Conservation (phyloP, 1,140 invertebrate species). For the Drosophila pandora region DNA sequence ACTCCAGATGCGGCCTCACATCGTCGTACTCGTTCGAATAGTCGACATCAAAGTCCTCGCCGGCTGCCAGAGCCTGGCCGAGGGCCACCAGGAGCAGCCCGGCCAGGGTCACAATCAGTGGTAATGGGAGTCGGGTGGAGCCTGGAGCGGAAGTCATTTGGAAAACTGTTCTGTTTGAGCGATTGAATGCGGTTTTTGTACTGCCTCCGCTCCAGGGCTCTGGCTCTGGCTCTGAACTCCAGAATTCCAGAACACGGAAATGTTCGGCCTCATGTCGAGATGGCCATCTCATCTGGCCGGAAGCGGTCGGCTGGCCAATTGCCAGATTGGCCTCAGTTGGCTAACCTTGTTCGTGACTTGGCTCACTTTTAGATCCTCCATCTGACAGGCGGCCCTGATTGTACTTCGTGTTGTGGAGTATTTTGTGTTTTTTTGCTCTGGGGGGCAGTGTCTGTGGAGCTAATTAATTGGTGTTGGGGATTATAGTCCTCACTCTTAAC, state of each 20-base stretch:
- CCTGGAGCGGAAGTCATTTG: conserved; percentile 39
- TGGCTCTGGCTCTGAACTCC: background rate
- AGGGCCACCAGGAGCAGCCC: background rate
- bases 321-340: background rate
- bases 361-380: background rate
- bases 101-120: conserved; percentile 11
- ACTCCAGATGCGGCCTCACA: conserved; percentile 57
- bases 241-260: conserved; percentile 12
- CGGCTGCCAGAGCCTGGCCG: background rate
- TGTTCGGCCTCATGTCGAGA: conserved; percentile 12
- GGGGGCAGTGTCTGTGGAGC: too few relatives aligned
- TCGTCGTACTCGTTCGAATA: conserved; percentile 72
- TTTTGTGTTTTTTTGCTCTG: background rate
- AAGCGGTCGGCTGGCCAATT: conserved; percentile 7
- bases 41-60: conserved; percentile 40
- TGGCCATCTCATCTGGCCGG: conserved; percentile 17
- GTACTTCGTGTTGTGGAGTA: background rate
- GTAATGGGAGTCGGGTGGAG: background rate
- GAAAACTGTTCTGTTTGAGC: conserved; percentile 32
- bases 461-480: too few relatives aligned
- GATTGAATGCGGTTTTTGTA: conserved; percentile 51
- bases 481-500: too few relatives aligned
- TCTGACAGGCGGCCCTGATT: background rate
- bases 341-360: conserved; percentile 13
- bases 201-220: background rate